These are phyloP conservation scores for Hanleya hanleyi DNA, from an alignment of 2,888 invertebrate genomes.

Conservation along the genomic window DNA sequence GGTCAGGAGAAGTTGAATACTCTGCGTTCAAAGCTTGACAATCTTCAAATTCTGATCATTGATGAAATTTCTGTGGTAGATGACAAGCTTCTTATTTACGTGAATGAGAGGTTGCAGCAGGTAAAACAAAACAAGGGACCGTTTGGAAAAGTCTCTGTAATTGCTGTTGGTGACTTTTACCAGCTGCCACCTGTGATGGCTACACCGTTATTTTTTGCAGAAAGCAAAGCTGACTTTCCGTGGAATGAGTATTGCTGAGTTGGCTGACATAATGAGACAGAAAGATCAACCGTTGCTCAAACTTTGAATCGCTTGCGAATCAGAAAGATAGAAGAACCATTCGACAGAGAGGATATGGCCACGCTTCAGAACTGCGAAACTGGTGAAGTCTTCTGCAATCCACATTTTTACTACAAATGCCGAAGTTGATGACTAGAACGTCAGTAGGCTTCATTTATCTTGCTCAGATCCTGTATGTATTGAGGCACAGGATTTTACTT, in stretches of 20 bases:
- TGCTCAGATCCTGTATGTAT: slow-evolving; percentile 12
- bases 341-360: background rate
- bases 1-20: slow-evolving; percentile 11
- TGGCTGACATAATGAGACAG: slow-evolving; percentile 2
- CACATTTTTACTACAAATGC: slow-evolving; percentile 31
- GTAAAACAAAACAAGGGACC: slow-evolving; percentile 22
- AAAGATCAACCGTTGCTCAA: background rate
- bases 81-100: slow-evolving; percentile 10
- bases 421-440: slow-evolving; percentile 21
- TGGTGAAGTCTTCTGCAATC: slow-evolving; percentile 17
- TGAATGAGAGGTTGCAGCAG: slow-evolving; percentile 22
- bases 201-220: background rate
- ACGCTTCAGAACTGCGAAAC: slow-evolving; percentile 12
- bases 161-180: slow-evolving; percentile 29
- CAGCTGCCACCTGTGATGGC: slow-evolving; percentile 16
- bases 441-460: slow-evolving; percentile 4
- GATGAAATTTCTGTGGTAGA: slow-evolving; percentile 29
- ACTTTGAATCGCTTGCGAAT: slow-evolving; percentile 24
- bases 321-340: slow-evolving; percentile 11
- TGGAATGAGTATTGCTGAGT: slow-evolving; percentile 7
- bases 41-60: slow-evolving; percentile 21
- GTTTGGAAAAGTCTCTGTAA: slow-evolving; percentile 21
- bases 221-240: background rate
- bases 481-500: slow-evolving; percentile 24
- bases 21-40: slow-evolving; percentile 11